phyloP scores from a whole-genome alignment of 2,113 vertebrate species.

The Probosciger aterrimus region DNA sequence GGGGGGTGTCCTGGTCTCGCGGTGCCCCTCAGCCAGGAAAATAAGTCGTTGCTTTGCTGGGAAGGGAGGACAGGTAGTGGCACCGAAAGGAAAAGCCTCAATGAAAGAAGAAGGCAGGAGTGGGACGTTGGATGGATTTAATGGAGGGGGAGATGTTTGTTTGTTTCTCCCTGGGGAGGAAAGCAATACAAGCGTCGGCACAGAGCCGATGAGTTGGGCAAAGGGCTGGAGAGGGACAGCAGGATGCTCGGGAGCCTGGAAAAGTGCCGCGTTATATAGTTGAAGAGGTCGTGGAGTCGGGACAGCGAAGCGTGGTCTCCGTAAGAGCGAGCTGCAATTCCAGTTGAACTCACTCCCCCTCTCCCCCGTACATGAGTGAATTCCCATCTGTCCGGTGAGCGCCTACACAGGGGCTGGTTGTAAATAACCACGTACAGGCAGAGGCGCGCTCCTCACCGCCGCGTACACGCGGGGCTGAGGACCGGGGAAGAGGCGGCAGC shows the following conservation, averaged over 20 bases:
- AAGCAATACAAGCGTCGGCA: background rate
- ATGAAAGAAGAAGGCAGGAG: background rate
- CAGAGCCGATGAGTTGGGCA: background rate
- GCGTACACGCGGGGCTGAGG: background rate
- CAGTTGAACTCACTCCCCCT: background rate
- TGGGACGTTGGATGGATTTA: background rate
- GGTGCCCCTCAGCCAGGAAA: background rate
- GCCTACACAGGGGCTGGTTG: background rate
- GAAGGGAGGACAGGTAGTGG: background rate
- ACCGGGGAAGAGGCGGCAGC: background rate
- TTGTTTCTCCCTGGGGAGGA: background rate
- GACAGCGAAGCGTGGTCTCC: background rate
- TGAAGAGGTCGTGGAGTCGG: background rate
- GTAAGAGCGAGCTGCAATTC: background rate
- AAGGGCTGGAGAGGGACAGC: background rate
- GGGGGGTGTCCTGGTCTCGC: background rate
- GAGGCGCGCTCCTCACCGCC: background rate
- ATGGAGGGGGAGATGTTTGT: background rate
- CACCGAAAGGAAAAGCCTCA: background rate
- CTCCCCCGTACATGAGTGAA: background rate
- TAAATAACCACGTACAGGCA: background rate
- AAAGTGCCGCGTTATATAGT: background rate
- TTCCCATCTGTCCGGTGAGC: background rate
- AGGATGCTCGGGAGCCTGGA: background rate
- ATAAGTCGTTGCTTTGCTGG: fast-evolving